A percentile compares a stretch with the other conserved stretches of the same genome.
phyloP scores from a whole-genome alignment of 2,113 vertebrate genomes.

The Okapia johnstoni region DNA sequence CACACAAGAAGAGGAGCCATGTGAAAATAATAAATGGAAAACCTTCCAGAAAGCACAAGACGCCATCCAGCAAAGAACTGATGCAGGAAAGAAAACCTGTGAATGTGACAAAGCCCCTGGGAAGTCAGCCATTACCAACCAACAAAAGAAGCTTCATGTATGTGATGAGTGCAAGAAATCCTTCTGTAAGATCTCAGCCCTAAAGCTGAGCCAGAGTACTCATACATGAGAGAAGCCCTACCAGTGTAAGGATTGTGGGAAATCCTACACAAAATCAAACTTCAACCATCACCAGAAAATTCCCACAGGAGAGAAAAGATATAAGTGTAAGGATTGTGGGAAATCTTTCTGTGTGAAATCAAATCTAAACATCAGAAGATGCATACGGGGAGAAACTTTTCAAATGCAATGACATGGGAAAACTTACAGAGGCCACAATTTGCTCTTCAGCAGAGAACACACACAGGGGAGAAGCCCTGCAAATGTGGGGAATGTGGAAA shows the following conservation, averaged over 20 bases:
- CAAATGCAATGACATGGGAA: background rate
- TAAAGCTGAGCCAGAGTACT: background rate
- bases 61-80: background rate
- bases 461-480: background rate
- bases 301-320: background rate
- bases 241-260: background rate
- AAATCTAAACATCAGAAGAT: slow-evolving; percentile 10
- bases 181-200: background rate
- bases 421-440: background rate
- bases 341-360: slow-evolving; percentile 21
- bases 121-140: background rate
- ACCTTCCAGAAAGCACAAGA: background rate
- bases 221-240: background rate
- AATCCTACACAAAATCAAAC: background rate
- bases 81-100: background rate
- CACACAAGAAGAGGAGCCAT: background rate
- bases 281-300: background rate
- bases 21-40: background rate
- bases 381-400: background rate
- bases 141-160: background rate
- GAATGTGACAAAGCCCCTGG: background rate
- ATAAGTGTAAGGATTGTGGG: background rate
- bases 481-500: background rate
- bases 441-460: background rate
- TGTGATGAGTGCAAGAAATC: background rate